Evolutionary conservation across 2,797 vertebrate species (phyloP).

Genomic region (Babyrousa celebensis): DNA sequence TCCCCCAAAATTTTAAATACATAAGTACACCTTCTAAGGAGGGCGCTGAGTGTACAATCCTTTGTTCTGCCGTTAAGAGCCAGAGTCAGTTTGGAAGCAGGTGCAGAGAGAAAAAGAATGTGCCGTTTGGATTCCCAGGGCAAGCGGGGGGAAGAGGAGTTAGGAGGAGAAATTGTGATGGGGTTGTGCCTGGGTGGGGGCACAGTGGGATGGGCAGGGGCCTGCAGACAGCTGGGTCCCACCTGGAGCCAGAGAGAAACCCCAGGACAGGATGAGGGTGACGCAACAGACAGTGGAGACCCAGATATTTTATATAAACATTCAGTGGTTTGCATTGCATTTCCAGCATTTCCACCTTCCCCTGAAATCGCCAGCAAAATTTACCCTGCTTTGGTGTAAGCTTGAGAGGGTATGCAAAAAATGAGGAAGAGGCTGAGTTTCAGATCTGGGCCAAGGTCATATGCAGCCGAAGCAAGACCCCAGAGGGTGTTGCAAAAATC

Average conservation of each 20-base stretch:
- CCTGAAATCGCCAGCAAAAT: background rate
- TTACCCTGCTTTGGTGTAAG: background rate
- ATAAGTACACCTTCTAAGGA: background rate
- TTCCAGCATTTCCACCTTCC: background rate
- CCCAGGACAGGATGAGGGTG: background rate
- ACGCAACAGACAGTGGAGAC: background rate
- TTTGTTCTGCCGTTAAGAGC: background rate
- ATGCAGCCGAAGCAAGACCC: background rate
- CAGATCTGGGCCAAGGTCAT: conserved; percentile 20
- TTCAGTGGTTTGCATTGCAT: background rate
- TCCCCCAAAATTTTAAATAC: background rate
- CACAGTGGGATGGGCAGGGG: background rate
- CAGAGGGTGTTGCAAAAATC: background rate
- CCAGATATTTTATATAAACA: conserved; percentile 34
- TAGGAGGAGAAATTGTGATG: background rate
- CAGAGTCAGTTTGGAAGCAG: background rate
- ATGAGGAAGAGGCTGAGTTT: background rate
- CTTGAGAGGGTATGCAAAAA: background rate
- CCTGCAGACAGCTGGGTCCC: background rate
- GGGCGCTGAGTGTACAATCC: background rate
- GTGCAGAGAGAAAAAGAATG: background rate
- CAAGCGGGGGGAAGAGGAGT: background rate
- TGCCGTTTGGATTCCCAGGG: background rate
- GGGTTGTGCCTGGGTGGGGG: too few relatives aligned
- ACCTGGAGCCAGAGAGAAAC: conserved; percentile 5